phyloP scores from a whole-genome alignment of 2,888 invertebrate species.

The Osmoderma eremita region DNA sequence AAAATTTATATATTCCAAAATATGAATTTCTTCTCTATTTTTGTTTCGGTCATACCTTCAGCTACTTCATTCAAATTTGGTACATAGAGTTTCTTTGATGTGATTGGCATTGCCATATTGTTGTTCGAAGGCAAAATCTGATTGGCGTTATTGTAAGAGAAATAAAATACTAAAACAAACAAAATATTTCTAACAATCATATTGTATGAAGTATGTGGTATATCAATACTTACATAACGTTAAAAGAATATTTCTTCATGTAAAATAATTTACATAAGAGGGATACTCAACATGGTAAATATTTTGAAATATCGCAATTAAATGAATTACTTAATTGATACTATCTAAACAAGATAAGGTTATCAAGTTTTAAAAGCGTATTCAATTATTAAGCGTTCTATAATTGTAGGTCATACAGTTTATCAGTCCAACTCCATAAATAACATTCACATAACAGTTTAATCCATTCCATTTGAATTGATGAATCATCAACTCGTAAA shows the following conservation, averaged over 20 bases:
- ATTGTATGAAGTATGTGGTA: too few relatives aligned
- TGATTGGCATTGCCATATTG: slow-evolving; percentile 26
- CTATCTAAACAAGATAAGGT: slow-evolving; percentile 13
- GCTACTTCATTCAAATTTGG: slow-evolving; percentile 33
- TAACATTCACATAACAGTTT: neutral
- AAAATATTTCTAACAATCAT: slow-evolving; percentile 11
- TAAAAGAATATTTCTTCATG: too few relatives aligned
- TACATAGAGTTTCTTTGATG: slow-evolving; percentile 25
- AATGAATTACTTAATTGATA: slow-evolving; percentile 28
- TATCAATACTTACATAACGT: too few relatives aligned
- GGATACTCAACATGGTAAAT: neutral
- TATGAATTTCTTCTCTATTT: slow-evolving; percentile 12
- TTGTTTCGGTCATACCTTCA: slow-evolving; percentile 6
- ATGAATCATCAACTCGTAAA: too few relatives aligned
- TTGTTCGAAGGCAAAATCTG: neutral
- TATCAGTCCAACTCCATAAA: slow-evolving; percentile 17
- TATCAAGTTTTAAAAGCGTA: slow-evolving; percentile 3
- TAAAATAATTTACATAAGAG: too few relatives aligned
- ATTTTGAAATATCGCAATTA: neutral
- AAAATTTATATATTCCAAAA: slow-evolving; percentile 50
- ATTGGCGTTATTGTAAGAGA: neutral
- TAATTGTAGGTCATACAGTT: slow-evolving; percentile 31
- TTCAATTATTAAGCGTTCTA: slow-evolving; percentile 2
- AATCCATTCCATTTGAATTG: neutral
- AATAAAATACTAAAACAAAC: slow-evolving; percentile 7